These are phyloP conservation scores for Xestia ashworthii DNA, from an alignment of 2,888 invertebrate species.

Conservation along the genomic window DNA sequence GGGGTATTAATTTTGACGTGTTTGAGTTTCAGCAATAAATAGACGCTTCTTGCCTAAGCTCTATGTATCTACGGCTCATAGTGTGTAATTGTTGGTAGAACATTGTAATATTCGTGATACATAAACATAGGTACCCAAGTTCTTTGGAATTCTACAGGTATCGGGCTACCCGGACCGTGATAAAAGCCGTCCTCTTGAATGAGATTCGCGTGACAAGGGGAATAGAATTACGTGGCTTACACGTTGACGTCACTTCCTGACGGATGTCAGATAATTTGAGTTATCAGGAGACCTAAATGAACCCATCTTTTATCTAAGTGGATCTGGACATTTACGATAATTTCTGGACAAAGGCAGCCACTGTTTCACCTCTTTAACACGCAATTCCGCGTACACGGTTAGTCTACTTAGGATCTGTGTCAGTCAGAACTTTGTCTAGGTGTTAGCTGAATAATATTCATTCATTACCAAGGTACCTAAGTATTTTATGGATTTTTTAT, in stretches of 20 bases:
- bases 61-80: conserved; percentile 33
- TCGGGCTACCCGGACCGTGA: conserved; percentile 7
- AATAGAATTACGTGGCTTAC: conserved; percentile 55
- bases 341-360: conserved; percentile 44
- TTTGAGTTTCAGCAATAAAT: conserved; percentile 39
- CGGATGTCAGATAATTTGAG: conserved; percentile 59
- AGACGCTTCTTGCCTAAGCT: conserved; percentile 36
- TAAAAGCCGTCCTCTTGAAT: conserved; percentile 47
- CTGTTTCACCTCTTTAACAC: conserved; percentile 16
- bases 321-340: conserved; percentile 50
- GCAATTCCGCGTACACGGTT: conserved; percentile 7
- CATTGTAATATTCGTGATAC: background rate
- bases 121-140: background rate
- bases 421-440: background rate
- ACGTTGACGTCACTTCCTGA: conserved; percentile 65
- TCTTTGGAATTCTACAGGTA: conserved; percentile 17
- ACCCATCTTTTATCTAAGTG: conserved; percentile 57
- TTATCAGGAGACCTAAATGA: conserved; percentile 64
- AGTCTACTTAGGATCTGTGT: background rate
- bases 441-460: background rate
- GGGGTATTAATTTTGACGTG: conserved; percentile 41
- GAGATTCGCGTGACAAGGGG: conserved; percentile 67
- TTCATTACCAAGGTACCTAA: background rate
- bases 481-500: background rate
- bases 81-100: conserved; percentile 28